Evolutionary conservation across 2,113 vertebrate species (phyloP), one percentile per base, ranked within the genome.

Genomic region (Toxotes chatareus): DNA sequence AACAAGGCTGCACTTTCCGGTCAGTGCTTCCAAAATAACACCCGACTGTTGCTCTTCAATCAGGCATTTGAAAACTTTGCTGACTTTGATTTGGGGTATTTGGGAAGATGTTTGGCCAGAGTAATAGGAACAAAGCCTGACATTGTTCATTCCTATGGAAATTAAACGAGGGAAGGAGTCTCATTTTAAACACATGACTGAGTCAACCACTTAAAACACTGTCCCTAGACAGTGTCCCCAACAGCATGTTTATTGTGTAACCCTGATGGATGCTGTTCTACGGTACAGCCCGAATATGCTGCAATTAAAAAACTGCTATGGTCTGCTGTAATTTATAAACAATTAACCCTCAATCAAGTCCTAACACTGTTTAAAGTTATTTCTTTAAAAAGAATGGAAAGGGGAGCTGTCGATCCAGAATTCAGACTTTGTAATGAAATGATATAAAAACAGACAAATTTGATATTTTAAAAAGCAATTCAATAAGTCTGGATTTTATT

Each of bases 11-110:
- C 13, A 44, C 23, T 0, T 79, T 92, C 91, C 91, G 85, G 32
- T 76, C 12, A 10, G 0, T 0, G 1, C 66, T 59, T 92, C 74
- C 85, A 90, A 36, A 80, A 80, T 82, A 80, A 84, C 0, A 3
- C 31, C n/a, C 11, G 5, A 9, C 14, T 14, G 19, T 1, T 23
- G 19, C 9, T 32, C 12, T 13, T 17, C 0, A 7, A 13, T 11
- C 56, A 21, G 1, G 1, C 4, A 12, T 42, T 23, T 5, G 8
- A 32, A 4, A 21, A 7, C 17, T 19, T 23, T 11, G 10, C 10
- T 7, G 32, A 63, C n/a, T 27, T 46, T n/a, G 4, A 12, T 3
- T 46, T 5, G 12, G 1, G 5, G 2, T 32, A 34, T 31, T 4
- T 44, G 23, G 56, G 0, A 55, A 14, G 17, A 32, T 27, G 27